Evolutionary conservation across 2,797 vertebrate genomes (phyloP).

Genomic region (Danio choprae): DNA sequence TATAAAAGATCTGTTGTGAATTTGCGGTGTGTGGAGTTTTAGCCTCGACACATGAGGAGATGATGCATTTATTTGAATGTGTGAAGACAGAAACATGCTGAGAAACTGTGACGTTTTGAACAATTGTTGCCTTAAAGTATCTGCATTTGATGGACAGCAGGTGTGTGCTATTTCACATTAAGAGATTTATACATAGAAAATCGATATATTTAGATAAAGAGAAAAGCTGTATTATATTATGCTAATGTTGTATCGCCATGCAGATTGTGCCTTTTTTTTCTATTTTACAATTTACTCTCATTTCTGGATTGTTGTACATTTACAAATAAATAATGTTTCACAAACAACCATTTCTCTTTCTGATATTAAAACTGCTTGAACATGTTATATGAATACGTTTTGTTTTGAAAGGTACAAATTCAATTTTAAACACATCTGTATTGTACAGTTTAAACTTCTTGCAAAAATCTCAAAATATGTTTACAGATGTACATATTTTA

Average conservation of each 20-base stretch:
- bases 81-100: background rate
- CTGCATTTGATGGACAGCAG: slow-evolving; percentile 35
- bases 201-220: slow-evolving; percentile 51
- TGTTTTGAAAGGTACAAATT: too few relatives aligned
- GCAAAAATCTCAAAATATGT: too few relatives aligned
- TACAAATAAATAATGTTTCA: slow-evolving; percentile 50
- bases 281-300: slow-evolving; percentile 55
- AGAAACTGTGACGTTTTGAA: slow-evolving; percentile 60
- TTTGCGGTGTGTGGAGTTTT: background rate
- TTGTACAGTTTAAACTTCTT: too few relatives aligned
- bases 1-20: background rate
- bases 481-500: too few relatives aligned
- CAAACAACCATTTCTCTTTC: background rate
- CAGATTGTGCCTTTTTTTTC: slow-evolving; percentile 49
- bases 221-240: slow-evolving; percentile 44
- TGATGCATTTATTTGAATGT: slow-evolving; percentile 21
- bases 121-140: slow-evolving; percentile 57
- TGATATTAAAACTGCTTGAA: background rate
- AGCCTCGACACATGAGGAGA: slow-evolving; percentile 17
- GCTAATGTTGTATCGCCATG: slow-evolving; percentile 50
- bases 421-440: too few relatives aligned
- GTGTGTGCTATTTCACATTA: slow-evolving; percentile 42
- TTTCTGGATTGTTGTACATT: slow-evolving; percentile 60
- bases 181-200: slow-evolving; percentile 37
- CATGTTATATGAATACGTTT: background rate